phyloP scores from a whole-genome alignment of 2,888 invertebrate genomes.

The Spatulosminthurus flaviceps region DNA sequence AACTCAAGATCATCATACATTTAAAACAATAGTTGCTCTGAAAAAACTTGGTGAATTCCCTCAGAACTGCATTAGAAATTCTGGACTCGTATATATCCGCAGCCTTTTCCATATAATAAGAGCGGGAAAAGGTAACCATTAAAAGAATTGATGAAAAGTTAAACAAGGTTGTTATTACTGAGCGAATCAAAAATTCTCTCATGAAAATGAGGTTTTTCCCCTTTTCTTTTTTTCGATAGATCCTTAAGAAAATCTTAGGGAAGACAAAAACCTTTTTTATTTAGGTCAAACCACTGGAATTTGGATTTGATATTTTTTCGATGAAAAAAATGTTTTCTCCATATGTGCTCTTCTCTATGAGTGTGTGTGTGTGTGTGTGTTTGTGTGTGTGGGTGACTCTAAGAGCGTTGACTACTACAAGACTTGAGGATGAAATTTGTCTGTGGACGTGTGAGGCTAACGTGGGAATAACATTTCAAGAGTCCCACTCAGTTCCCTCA shows the following conservation, averaged over 20 bases:
- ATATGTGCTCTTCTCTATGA: neutral
- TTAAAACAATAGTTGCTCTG: too few species aligned
- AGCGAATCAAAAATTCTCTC: neutral
- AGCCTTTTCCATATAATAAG: neutral
- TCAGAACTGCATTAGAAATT: neutral
- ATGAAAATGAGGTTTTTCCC: neutral
- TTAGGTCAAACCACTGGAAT: neutral
- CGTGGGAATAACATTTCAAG: slow-evolving; percentile 11
- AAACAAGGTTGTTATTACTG: slow-evolving; percentile 7
- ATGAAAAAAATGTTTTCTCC: too few species aligned
- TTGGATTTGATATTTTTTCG: slow-evolving; percentile 20
- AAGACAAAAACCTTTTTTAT: neutral
- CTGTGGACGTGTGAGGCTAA: slow-evolving; percentile 15
- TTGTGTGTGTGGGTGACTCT: too few species aligned
- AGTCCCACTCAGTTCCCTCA: slow-evolving; percentile 49
- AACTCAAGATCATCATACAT: too few species aligned
- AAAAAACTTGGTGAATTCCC: neutral
- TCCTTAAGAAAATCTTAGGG: too few species aligned
- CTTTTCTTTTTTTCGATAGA: too few species aligned
- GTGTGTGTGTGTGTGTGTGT: too few species aligned
- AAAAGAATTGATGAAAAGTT: slow-evolving; percentile 13
- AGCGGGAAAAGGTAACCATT: neutral
- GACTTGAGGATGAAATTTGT: slow-evolving; percentile 11
- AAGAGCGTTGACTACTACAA: too few species aligned
- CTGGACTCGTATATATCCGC: neutral